These are phyloP conservation scores for Eospalax fontanierii DNA, from an alignment of 2,797 vertebrate genomes.

Conservation along the genomic window DNA sequence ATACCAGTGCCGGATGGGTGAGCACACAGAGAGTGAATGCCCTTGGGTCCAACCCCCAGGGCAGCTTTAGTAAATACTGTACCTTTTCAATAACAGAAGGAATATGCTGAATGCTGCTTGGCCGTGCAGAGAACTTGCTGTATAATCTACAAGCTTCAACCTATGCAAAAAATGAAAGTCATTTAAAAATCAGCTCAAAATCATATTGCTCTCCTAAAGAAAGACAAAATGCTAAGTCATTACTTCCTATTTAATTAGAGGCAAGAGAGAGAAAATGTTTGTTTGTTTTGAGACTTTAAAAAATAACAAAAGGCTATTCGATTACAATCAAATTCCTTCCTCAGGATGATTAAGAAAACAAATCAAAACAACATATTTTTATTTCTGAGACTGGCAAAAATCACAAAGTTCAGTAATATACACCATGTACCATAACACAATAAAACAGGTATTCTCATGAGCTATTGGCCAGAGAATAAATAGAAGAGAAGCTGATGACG, in stretches of 20 bases:
- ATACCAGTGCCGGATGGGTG: background rate
- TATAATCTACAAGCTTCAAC: conserved; percentile 97
- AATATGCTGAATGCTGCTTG: conserved; percentile 94
- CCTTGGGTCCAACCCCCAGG: background rate
- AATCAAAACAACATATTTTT: conserved; percentile 52
- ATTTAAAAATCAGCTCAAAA: conserved; percentile 51
- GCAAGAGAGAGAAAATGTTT: conserved; percentile 54
- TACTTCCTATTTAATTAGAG: conserved; percentile 40
- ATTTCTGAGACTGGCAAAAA: conserved; percentile 51
- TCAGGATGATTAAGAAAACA: conserved; percentile 45
- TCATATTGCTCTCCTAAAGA: conserved; percentile 17
- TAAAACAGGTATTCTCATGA: background rate
- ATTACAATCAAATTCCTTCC: conserved; percentile 42
- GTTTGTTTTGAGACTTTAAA: background rate
- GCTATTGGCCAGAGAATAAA: background rate
- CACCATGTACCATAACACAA: background rate
- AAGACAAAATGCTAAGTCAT: conserved; percentile 55
- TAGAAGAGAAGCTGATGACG: background rate
- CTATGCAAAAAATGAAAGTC: conserved; percentile 86
- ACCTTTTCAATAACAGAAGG: conserved; percentile 97
- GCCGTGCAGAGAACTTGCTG: conserved; percentile 96
- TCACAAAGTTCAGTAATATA: background rate
- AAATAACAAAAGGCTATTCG: conserved; percentile 22
- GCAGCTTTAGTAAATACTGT: conserved; percentile 64
- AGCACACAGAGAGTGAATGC: no score